These are phyloP conservation scores for Takifugu rubripes DNA, from an alignment of 2,797 vertebrate genomes.

Conservation along the genomic window DNA sequence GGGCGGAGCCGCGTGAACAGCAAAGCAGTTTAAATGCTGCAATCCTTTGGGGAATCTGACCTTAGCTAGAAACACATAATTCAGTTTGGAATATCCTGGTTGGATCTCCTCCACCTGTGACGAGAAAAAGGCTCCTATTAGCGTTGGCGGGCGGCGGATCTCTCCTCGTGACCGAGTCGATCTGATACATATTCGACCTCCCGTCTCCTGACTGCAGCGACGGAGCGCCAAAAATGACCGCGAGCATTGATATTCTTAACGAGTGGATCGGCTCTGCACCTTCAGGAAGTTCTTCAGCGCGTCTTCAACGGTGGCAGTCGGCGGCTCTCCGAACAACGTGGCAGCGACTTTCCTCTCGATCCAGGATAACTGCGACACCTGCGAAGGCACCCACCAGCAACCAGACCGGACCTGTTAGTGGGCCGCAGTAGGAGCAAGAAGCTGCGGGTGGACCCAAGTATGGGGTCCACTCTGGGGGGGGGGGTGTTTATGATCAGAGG, in stretches of 20 bases:
- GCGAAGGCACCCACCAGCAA: slow-evolving; percentile 14
- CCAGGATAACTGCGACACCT: slow-evolving; percentile 95
- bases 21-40: neutral
- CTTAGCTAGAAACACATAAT: slow-evolving; percentile 94
- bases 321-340: slow-evolving; percentile 88
- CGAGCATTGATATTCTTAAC: no score
- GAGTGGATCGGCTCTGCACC: slow-evolving; percentile 62
- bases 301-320: slow-evolving; percentile 86
- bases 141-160: neutral
- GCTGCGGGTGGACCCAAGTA: no score
- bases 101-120: slow-evolving; percentile 87
- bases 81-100: slow-evolving; percentile 89
- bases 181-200: no score
- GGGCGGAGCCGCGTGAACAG: neutral
- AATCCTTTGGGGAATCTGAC: slow-evolving; percentile 62
- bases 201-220: no score
- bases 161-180: no score
- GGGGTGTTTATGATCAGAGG: no score
- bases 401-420: no score
- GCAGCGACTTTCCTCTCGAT: slow-evolving; percentile 94
- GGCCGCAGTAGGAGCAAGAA: no score
- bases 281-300: slow-evolving; percentile 91
- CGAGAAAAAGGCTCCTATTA: slow-evolving; percentile 2
- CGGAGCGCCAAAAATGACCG: no score
- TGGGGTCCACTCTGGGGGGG: no score